These are phyloP conservation scores for Henicopernis longicauda DNA, from an alignment of 2,113 vertebrate genomes.

Conservation along the genomic window DNA sequence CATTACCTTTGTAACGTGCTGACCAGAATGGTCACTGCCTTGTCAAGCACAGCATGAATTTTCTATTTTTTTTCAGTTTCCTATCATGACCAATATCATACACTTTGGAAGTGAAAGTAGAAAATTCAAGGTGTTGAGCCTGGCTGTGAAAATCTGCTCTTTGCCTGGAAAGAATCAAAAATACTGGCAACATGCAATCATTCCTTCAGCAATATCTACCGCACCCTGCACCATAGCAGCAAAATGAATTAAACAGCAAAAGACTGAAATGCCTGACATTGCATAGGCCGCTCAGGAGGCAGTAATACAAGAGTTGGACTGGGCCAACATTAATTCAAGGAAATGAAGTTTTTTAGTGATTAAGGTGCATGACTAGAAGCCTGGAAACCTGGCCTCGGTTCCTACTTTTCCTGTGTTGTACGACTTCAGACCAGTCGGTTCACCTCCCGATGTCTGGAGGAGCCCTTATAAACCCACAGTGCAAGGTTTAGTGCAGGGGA, in stretches of 20 bases:
- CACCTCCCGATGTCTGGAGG: background rate
- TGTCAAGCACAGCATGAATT: background rate
- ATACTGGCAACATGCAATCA: constrained; percentile 7
- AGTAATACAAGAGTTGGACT: background rate
- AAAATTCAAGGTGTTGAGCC: constrained; percentile 28
- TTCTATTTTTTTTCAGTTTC: background rate
- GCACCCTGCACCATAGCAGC: background rate
- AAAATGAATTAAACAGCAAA: constrained; percentile 41
- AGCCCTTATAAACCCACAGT: background rate
- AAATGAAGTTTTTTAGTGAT: constrained; percentile 40
- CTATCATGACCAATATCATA: background rate
- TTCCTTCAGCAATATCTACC: constrained; percentile 31
- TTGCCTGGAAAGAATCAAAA: constrained; percentile 45
- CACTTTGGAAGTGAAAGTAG: constrained; percentile 10
- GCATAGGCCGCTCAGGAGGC: background rate
- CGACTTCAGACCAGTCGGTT: background rate
- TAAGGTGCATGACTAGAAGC: background rate
- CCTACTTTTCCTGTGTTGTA: background rate
- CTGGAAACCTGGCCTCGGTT: background rate
- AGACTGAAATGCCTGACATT: constrained; percentile 17
- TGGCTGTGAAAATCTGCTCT: constrained; percentile 33
- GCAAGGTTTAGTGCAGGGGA: background rate
- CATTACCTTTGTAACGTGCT: background rate
- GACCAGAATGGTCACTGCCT: constrained; percentile 11
- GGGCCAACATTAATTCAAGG: background rate